phyloP scores from a whole-genome alignment of 2,113 vertebrate species.

The Deroptyus accipitrinus region DNA sequence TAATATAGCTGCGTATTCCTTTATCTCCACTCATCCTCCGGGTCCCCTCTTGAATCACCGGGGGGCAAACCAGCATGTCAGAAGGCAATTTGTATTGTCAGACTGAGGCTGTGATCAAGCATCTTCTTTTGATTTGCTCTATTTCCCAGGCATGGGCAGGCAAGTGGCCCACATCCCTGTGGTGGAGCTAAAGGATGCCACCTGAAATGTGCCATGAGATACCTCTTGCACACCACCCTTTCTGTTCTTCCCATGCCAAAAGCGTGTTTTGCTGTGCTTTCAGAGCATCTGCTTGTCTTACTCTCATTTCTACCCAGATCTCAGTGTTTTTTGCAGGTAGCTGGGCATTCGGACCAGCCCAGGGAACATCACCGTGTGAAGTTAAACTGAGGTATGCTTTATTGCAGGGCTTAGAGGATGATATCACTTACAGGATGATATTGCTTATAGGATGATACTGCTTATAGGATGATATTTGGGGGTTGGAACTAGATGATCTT shows the following conservation, averaged over 20 bases:
- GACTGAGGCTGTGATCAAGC: not conserved
- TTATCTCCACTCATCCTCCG: not conserved
- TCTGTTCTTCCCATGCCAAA: not conserved
- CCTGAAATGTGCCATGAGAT: not conserved
- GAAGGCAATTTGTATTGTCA: not conserved
- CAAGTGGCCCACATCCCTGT: fast-evolving
- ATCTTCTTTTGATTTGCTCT: not conserved
- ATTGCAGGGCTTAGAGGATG: not conserved
- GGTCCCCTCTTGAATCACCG: fast-evolving
- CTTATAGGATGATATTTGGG: not conserved
- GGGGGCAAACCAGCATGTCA: not conserved
- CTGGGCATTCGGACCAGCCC: not conserved
- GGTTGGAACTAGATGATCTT: not conserved
- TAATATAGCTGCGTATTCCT: not conserved
- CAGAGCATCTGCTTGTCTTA: not conserved
- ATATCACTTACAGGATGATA: not conserved
- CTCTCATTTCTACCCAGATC: not conserved
- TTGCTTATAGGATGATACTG: not conserved
- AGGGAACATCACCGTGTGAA: not conserved
- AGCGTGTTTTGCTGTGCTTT: not conserved
- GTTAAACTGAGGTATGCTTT: not conserved
- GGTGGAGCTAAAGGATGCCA: not conserved
- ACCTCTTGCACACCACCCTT: not conserved
- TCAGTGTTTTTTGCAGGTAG: not conserved
- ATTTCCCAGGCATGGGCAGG: not conserved